A percentile compares a stretch with the other conserved stretches of the same genome.
phyloP scores from a whole-genome alignment of 2,113 vertebrate genomes.

The Galeopterus variegatus region DNA sequence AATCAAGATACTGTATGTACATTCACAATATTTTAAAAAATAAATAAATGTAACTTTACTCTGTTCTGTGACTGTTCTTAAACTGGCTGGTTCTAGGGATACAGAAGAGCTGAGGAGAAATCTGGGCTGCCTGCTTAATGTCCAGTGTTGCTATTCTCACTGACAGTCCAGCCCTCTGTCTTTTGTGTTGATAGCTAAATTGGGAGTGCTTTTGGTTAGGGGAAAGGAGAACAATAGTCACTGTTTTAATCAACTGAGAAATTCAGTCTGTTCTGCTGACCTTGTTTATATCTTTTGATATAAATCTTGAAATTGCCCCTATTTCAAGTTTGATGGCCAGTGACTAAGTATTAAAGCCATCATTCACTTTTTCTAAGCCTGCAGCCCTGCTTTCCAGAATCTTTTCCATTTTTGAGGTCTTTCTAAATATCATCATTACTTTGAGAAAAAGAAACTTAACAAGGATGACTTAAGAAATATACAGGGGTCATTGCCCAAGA shows the following conservation, averaged over 20 bases:
- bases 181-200: neutral
- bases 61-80: neutral
- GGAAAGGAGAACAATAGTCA: neutral
- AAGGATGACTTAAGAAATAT: neutral
- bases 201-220: neutral
- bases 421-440: slow-evolving; percentile 36
- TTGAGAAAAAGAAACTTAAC: neutral
- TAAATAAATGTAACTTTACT: neutral
- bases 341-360: neutral
- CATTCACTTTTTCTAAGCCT: neutral
- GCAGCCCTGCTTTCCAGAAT: slow-evolving; percentile 10
- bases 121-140: neutral
- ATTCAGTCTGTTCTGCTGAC: neutral
- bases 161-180: neutral
- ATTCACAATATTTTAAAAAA: neutral
- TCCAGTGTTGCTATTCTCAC: neutral
- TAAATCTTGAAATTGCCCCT: neutral
- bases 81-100: neutral
- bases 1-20: neutral
- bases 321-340: neutral
- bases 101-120: neutral
- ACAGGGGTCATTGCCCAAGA: slow-evolving; percentile 16
- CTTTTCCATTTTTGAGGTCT: neutral
- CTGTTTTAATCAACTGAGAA: neutral
- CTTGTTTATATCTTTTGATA: neutral